Percentiles rank a stretch among this genome's conserved stretches.
These are phyloP conservation scores for Trissoscelio sp. DNA, from an alignment of 2,888 invertebrate genomes.

Conservation along the genomic window DNA sequence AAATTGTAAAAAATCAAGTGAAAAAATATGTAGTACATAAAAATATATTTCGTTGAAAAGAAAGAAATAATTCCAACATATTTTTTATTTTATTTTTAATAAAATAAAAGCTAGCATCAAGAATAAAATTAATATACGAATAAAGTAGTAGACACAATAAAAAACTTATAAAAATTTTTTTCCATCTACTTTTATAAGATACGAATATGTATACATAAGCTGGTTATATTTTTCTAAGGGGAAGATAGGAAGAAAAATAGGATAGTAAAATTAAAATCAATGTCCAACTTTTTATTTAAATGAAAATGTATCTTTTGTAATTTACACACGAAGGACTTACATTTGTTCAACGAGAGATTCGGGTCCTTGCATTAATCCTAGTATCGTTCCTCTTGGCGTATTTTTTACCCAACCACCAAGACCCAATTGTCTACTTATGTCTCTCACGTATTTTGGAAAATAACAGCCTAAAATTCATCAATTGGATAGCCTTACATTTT, in stretches of 20 bases:
- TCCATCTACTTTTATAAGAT: too few species aligned
- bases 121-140: neutral
- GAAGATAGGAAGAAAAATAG: neutral
- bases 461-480: slow-evolving; percentile 88
- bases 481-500: too few species aligned
- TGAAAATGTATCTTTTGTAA: neutral
- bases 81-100: neutral
- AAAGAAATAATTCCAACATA: neutral
- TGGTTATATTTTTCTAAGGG: neutral
- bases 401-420: slow-evolving; percentile 97
- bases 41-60: too few species aligned
- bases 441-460: slow-evolving; percentile 95
- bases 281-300: neutral
- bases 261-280: neutral
- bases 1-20: neutral
- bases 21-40: too few species aligned
- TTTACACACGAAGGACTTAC: slow-evolving; percentile 85
- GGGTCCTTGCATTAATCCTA: slow-evolving; percentile 94
- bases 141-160: too few species aligned
- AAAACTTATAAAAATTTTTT: too few species aligned
- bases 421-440: slow-evolving; percentile 89
- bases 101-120: neutral
- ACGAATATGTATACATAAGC: neutral
- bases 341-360: slow-evolving; percentile 91
- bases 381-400: slow-evolving; percentile 93